A percentile compares a stretch with the other conserved stretches of the same genome.
These are phyloP conservation scores for Hirudinaria manillensis DNA, from an alignment of 2,888 invertebrate species.

Conservation along the genomic window DNA sequence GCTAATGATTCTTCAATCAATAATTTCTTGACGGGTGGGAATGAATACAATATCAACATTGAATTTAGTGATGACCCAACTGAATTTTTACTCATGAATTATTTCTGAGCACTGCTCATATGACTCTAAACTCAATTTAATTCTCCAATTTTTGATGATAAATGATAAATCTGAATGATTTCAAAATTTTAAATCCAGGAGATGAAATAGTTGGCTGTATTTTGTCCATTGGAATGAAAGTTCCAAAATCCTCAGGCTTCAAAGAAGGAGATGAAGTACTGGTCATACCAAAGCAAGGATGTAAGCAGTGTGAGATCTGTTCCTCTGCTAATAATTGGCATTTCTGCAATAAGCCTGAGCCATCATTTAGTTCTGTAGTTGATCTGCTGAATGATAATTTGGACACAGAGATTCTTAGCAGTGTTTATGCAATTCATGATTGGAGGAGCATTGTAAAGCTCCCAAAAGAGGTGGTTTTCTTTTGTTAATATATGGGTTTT, in stretches of 20 bases:
- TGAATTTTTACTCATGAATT: too few relatives aligned
- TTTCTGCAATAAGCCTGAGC: constrained; percentile 33
- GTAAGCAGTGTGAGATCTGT: constrained; percentile 36
- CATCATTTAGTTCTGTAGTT: neutral
- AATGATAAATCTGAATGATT: neutral
- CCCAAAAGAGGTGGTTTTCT: constrained; percentile 20
- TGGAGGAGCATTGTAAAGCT: constrained; percentile 30
- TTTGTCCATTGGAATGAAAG: constrained; percentile 30
- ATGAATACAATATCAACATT: too few relatives aligned
- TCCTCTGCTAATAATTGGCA: constrained; percentile 26
- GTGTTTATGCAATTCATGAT: constrained; percentile 33
- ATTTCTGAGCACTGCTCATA: too few relatives aligned
- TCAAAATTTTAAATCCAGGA: constrained; percentile 15
- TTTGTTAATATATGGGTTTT: neutral
- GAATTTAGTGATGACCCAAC: too few relatives aligned
- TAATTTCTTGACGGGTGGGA: neutral
- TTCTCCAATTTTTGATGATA: neutral
- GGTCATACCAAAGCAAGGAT: constrained; percentile 36
- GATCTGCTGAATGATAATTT: constrained; percentile 23
- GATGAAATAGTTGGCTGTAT: constrained; percentile 37
- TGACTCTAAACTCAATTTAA: neutral
- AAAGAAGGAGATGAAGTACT: constrained; percentile 34
- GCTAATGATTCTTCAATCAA: neutral
- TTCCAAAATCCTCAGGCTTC: constrained; percentile 31
- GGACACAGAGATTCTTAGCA: constrained; percentile 25